Percentiles rank a stretch among this genome's conserved stretches.
These are phyloP conservation scores for Nothobranchius kuhntae DNA, from an alignment of 2,113 vertebrate species.

Conservation along the genomic window DNA sequence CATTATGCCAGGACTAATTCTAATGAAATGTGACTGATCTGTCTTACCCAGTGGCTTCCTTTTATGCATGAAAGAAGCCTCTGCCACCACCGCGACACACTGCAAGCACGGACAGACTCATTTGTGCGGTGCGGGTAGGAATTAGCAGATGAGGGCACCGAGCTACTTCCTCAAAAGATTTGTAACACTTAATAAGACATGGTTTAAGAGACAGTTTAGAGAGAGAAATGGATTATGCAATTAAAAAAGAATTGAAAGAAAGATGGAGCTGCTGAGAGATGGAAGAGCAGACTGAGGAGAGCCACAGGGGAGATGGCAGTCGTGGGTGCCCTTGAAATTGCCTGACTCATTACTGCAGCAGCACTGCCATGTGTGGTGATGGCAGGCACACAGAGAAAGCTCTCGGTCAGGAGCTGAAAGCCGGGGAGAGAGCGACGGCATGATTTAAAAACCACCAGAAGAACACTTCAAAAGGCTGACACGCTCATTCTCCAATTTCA, in stretches of 20 bases:
- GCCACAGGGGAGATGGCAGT: slow-evolving; percentile 65
- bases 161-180: slow-evolving; percentile 16
- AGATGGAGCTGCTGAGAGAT: slow-evolving; percentile 38
- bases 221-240: neutral
- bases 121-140: slow-evolving; percentile 25
- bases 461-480: slow-evolving; percentile 43
- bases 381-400: slow-evolving; percentile 39
- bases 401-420: slow-evolving; percentile 44
- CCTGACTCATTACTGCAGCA: slow-evolving; percentile 78
- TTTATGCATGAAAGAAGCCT: slow-evolving; percentile 42
- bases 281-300: slow-evolving; percentile 47
- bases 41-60: slow-evolving; percentile 50
- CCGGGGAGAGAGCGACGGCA: slow-evolving; percentile 50
- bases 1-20: slow-evolving; percentile 28
- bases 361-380: slow-evolving; percentile 62
- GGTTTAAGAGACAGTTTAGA: neutral
- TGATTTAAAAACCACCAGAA: slow-evolving; percentile 45
- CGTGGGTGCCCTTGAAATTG: slow-evolving; percentile 77
- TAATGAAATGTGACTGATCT: slow-evolving; percentile 57
- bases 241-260: slow-evolving; percentile 3
- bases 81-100: slow-evolving; percentile 36
- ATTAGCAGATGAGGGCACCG: slow-evolving; percentile 13
- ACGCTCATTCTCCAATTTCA: slow-evolving; percentile 25
- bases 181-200: slow-evolving; percentile 30
- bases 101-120: slow-evolving; percentile 36